A percentile compares a stretch with the other conserved stretches of the same genome.
Evolutionary conservation across 2,888 invertebrate genomes (phyloP).

Genomic region (Lasioglossum calceatum): DNA sequence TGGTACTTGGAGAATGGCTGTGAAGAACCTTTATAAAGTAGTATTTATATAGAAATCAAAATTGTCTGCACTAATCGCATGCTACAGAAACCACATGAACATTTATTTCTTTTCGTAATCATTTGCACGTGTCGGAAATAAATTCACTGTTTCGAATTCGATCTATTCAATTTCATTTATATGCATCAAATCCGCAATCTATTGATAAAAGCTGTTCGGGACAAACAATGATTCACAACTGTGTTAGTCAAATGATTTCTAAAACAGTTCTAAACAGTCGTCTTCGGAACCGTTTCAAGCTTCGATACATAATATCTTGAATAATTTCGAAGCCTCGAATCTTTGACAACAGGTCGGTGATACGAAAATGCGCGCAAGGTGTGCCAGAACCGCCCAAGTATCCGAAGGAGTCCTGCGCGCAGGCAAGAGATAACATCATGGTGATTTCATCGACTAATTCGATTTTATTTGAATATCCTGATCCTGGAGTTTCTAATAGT

Average conservation of each 20-base stretch:
- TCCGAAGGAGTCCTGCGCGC: neutral
- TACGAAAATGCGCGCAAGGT: slow-evolving; percentile 73
- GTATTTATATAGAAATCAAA: neutral
- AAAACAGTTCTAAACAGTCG: neutral
- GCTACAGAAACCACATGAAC: no score
- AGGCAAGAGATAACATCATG: neutral
- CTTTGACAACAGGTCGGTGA: slow-evolving; percentile 46
- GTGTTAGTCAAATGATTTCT: neutral
- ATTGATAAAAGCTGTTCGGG: no score
- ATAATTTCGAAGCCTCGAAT: neutral
- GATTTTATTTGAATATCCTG: neutral
- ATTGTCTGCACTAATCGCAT: neutral
- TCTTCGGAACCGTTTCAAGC: neutral
- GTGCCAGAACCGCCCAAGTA: slow-evolving; percentile 27
- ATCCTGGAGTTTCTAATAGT: neutral
- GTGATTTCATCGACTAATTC: slow-evolving; percentile 27
- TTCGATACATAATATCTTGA: neutral
- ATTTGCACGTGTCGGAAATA: neutral
- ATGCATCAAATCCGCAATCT: neutral
- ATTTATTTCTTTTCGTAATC: neutral
- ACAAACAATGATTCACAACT: neutral
- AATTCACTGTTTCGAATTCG: no score
- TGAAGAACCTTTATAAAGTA: neutral
- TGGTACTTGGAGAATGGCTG: neutral
- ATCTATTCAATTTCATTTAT: neutral